Base-by-base conservation (phyloP, 2,888 invertebrate species). In the Habroteleia sp. region DNA sequence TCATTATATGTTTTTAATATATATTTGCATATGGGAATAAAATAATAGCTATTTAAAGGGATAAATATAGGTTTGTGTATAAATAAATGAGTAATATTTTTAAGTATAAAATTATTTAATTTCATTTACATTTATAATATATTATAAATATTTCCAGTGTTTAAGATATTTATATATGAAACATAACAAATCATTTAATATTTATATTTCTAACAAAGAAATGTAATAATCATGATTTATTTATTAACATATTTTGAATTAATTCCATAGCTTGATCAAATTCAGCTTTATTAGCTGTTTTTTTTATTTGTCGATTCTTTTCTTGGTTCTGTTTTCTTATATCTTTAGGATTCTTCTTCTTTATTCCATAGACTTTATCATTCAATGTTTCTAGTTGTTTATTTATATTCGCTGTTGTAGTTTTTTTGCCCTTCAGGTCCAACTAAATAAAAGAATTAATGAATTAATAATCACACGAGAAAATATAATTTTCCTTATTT, bases 401-500 rank as follows among this genome's bases (percentile, higher is more conserved):
- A 14, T 62, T 48, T 3, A 14, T 11, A 17, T 5, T 37, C 4
- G 13, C 13, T 11, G 13, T 58, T 44, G 13, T 8, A n/a, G n/a
- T n/a, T n/a, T n/a, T n/a, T n/a, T n/a, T n/a, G n/a, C n/a, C 8
- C 13, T 41, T 62, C 6, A 62, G 77, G 56, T 79, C 85, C 80
- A 78, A 81, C 89, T 87, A 83, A 79, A 75, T 86, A 77, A 79
- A 71, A 66, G 20, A 20, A 20, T 20, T 20, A 20, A 3, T 20
- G 5, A 3, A 20, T 5, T 20, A 20, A 20, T 20, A 20, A 44
- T n/a, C n/a, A n/a, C n/a, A n/a, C n/a, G n/a, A n/a, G n/a, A n/a
- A n/a, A n/a, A n/a, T n/a, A n/a, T n/a, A n/a, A n/a, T n/a, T n/a
- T n/a, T n/a, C n/a, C n/a, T n/a, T n/a, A n/a, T n/a, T n/a, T n/a